Base-by-base conservation (phyloP, 2,113 vertebrate genomes). In the Cebidichthys violaceus region DNA sequence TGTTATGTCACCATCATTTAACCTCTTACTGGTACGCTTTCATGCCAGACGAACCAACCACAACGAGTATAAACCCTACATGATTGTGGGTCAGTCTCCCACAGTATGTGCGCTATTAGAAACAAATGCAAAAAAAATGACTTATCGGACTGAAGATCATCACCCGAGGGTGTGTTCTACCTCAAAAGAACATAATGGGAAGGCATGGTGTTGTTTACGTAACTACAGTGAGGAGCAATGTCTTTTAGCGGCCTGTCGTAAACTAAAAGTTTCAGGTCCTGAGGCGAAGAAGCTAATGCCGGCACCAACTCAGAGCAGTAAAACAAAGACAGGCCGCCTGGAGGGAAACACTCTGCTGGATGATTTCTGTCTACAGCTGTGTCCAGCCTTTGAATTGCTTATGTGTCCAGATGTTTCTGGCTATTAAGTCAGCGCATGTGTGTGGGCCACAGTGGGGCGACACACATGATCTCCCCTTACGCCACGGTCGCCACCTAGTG, bases 361-460 rank as follows among this genome's bases (percentile, higher is more conserved):
- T 14, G 85, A 64, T 76, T 87, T 81, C 84, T 69, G 50, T 86
- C 79, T 76, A 68, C 87, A 91, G 87, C 86, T 90, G 90, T 76
- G 81, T 82, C 75, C 78, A 79, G 76, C 88, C 86, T 88, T 89
- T 89, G 78, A 86, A 74, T 82, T 39, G 73, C 70, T 79, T 31
- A 4, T 55, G 70, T 61, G 81, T 90, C 88, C 89, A 92, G 88
- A 92, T 92, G 91, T 86, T 90, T 80, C 75, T 84, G 77, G 35
- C 72, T 73, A 69, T 88, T 87, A 82, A 82, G 59, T 68, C 14
- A 1, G 57, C 35, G 2, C 62, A 75, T 72, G 69, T 85, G 69
- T 85, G 57, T 61, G 29, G 78, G 37, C 76, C 61, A 39, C 75
- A 33, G 54, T 11, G 75, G 45, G 75, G 55, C n/a, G 31, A 52